These are phyloP conservation scores for Athalia circularis DNA, from an alignment of 2,888 invertebrate genomes.

Conservation along the genomic window DNA sequence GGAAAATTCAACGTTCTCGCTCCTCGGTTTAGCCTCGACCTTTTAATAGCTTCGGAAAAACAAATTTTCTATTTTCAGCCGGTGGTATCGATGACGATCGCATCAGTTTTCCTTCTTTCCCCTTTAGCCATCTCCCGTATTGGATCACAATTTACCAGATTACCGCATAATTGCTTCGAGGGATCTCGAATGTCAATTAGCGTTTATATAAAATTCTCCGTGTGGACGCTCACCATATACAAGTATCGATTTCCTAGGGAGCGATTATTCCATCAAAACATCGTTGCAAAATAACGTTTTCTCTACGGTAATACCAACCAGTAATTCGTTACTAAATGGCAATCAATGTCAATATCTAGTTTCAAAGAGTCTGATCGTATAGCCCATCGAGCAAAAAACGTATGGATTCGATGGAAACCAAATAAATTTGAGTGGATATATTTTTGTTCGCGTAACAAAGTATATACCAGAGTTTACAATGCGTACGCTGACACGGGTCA, in stretches of 20 bases:
- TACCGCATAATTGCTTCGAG: constrained; percentile 4
- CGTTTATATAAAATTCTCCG: background rate
- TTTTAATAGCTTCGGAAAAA: background rate
- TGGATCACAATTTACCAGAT: background rate
- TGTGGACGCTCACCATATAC: no score
- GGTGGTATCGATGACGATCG: background rate
- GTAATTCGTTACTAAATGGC: no score
- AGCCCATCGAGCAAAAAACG: background rate
- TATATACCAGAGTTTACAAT: no score
- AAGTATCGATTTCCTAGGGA: no score
- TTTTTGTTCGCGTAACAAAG: background rate
- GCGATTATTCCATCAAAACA: no score
- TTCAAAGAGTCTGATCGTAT: background rate
- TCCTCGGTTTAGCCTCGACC: no score
- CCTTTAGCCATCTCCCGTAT: background rate
- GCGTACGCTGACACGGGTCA: constrained; percentile 36
- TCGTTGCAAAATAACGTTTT: background rate
- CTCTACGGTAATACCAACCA: no score
- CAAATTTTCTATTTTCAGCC: background rate
- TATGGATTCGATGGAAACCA: background rate
- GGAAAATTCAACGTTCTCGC: no score
- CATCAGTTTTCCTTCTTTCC: background rate
- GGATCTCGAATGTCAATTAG: constrained; percentile 17
- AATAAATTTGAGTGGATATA: background rate
- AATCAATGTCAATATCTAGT: no score